A percentile compares a stretch with the other conserved stretches of the same genome.
Conservation (phyloP, 2,888 invertebrate genomes). For the Molorchus minor region DNA sequence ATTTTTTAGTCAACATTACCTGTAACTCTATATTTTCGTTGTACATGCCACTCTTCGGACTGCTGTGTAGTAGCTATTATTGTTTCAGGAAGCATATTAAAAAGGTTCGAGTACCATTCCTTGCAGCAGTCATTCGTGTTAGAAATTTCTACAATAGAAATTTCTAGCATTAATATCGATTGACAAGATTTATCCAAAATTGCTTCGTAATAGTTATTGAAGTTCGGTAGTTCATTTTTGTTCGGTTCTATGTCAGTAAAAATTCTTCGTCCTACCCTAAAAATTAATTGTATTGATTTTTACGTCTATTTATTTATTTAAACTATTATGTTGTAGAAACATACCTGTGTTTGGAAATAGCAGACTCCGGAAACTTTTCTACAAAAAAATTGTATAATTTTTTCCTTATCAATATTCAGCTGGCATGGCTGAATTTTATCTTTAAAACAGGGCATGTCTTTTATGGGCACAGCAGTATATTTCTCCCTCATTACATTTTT, state of each 20-base stretch:
- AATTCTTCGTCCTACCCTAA: background rate
- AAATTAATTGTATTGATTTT: background rate
- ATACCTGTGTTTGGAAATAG: background rate
- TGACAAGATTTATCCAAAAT: slow-evolving; percentile 14
- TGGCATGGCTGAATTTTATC: background rate
- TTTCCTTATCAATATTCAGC: background rate
- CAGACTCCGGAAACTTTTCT: background rate
- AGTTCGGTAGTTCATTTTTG: background rate
- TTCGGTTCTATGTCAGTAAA: background rate
- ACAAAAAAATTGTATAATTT: background rate
- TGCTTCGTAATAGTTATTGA: background rate
- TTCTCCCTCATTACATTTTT: background rate
- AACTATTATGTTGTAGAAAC: background rate
- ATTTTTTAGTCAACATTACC: too few relatives aligned
- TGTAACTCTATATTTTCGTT: slow-evolving; percentile 32
- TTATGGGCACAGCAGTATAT: background rate
- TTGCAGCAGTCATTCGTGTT: slow-evolving; percentile 3
- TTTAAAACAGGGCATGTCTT: slow-evolving; percentile 14
- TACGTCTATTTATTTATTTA: background rate
- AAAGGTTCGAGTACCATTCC: background rate
- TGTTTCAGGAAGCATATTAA: slow-evolving; percentile 6
- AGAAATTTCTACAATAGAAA: background rate
- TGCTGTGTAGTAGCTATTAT: slow-evolving; percentile 3
- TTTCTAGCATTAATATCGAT: slow-evolving; percentile 12
- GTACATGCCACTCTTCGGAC: slow-evolving; percentile 22